Evolutionary conservation across 2,113 vertebrate species (phyloP).

Genomic region (Brienomyrus brachyistius): DNA sequence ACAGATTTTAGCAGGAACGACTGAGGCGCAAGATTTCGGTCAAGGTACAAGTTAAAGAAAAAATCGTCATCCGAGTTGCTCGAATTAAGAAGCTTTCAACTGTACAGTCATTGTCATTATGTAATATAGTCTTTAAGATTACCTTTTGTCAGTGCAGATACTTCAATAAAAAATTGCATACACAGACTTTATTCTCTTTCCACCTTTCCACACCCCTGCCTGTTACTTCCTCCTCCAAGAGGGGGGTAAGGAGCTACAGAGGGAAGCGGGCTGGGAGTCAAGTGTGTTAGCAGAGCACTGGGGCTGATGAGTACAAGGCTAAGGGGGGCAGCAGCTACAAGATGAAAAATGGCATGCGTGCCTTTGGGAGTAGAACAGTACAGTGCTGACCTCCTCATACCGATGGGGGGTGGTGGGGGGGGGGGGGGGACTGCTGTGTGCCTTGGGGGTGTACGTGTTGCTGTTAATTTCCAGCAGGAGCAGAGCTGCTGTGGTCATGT

Average conservation of each 20-base stretch:
- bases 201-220: not conserved
- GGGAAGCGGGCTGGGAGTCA: not conserved
- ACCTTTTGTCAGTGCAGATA: not conserved
- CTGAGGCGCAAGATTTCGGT: too few species aligned
- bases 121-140: not conserved
- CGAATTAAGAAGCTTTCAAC: too few species aligned
- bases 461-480: constrained; percentile 15
- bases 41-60: too few species aligned
- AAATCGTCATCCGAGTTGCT: too few species aligned
- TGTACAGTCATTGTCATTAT: not conserved
- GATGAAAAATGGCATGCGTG: not conserved
- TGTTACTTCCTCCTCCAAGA: not conserved
- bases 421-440: not conserved
- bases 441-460: constrained; percentile 22
- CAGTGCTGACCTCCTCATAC: not conserved
- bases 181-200: not conserved
- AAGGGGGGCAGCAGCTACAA: not conserved
- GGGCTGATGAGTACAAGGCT: not conserved
- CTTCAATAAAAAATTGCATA: not conserved
- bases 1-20: too few species aligned
- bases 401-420: not conserved
- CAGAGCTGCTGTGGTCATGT: constrained; percentile 21
- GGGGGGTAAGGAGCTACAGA: not conserved
- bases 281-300: not conserved
- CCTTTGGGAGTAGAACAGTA: not conserved